Evolutionary conservation across 2,888 invertebrate genomes (phyloP).

Genomic region (Petrophora chlorosata): DNA sequence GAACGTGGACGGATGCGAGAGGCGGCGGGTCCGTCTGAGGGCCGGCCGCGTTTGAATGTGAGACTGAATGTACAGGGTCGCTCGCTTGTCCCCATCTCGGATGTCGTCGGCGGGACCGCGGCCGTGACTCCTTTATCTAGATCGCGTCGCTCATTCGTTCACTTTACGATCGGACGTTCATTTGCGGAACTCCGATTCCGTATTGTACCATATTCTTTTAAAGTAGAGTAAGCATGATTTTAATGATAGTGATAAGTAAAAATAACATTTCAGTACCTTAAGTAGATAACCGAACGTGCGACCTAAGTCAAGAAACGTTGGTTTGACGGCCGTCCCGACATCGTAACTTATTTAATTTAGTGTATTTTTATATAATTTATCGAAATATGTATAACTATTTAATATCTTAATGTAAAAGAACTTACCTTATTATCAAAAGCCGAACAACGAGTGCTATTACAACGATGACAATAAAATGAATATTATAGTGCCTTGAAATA

Average conservation of each 20-base stretch:
- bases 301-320: slow-evolving; percentile 83
- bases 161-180: slow-evolving; percentile 76
- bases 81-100: slow-evolving; percentile 82
- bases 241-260: slow-evolving; percentile 77
- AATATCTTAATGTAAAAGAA: slow-evolving; percentile 70
- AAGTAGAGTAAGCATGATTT: slow-evolving; percentile 76
- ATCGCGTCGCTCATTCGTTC: slow-evolving; percentile 81
- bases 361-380: slow-evolving; percentile 77
- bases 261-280: slow-evolving; percentile 80
- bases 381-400: slow-evolving; percentile 71
- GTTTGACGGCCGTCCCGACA: slow-evolving; percentile 82
- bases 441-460: slow-evolving; percentile 49
- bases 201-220: slow-evolving; percentile 81
- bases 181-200: slow-evolving; percentile 64
- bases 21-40: slow-evolving; percentile 43
- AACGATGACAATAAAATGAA: slow-evolving; percentile 41
- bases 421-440: slow-evolving; percentile 68
- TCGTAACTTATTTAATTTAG: slow-evolving; percentile 83
- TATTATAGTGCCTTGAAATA: slow-evolving; percentile 66
- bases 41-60: slow-evolving; percentile 41
- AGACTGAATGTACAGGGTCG: slow-evolving; percentile 50
- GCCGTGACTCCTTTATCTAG: slow-evolving; percentile 79
- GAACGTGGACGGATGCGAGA: slow-evolving; percentile 72
- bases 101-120: slow-evolving; percentile 72
- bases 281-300: slow-evolving; percentile 83